Percentiles rank a stretch among this genome's conserved stretches.
Evolutionary conservation across 2,113 vertebrate genomes (phyloP).

Genomic region (Alligator mississippiensis): DNA sequence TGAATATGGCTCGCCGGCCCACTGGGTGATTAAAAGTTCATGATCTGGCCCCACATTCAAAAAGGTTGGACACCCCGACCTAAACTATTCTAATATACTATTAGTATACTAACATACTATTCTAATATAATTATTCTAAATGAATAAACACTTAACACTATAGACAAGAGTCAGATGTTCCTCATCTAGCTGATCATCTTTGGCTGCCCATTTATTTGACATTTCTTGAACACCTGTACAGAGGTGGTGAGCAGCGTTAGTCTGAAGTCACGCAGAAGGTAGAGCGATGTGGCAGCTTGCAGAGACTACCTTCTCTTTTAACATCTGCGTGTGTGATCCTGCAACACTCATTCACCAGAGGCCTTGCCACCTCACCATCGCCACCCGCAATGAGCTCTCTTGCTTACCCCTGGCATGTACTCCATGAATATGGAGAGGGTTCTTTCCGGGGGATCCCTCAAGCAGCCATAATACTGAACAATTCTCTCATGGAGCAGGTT

Average conservation of each 20-base stretch:
- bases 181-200: background rate
- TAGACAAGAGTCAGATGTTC: background rate
- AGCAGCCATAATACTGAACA: conserved; percentile 97
- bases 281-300: too few relatives aligned
- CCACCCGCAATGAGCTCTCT: background rate
- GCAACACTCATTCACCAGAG: background rate
- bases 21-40: too few relatives aligned
- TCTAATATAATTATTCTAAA: background rate
- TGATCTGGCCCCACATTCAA: too few relatives aligned
- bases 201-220: background rate
- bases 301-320: background rate
- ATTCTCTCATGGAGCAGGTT: conserved; percentile 96
- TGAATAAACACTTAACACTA: background rate
- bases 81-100: background rate
- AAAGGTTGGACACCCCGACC: too few relatives aligned
- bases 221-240: background rate
- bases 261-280: too few relatives aligned
- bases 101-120: too few relatives aligned
- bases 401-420: conserved; percentile 96
- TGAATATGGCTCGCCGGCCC: too few relatives aligned
- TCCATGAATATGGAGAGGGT: conserved; percentile 99
- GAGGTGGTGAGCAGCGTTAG: too few relatives aligned
- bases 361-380: background rate
- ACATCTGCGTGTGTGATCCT: background rate
- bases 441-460: conserved; percentile 92